phyloP scores from a whole-genome alignment of 2,113 vertebrate genomes.

The Leiothrix lutea region DNA sequence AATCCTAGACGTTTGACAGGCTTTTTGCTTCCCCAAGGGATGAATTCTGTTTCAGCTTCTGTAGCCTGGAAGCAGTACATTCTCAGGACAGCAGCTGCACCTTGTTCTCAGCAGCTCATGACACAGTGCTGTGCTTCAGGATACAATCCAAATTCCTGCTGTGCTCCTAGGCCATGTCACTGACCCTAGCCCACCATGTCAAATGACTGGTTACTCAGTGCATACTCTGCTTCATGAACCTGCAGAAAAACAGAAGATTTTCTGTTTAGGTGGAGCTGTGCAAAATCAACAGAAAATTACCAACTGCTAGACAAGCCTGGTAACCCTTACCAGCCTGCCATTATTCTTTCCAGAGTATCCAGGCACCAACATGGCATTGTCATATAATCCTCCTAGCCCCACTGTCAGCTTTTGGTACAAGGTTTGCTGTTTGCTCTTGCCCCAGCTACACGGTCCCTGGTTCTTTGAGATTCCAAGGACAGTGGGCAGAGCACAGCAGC shows the following conservation, averaged over 20 bases:
- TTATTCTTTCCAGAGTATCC: neutral
- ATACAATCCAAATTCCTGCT: neutral
- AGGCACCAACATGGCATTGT: neutral
- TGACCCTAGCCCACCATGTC: neutral
- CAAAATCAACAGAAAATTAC: neutral
- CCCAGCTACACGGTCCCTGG: neutral
- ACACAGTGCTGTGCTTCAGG: neutral
- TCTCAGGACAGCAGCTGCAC: neutral
- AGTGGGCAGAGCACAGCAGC: neutral
- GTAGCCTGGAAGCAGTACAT: neutral
- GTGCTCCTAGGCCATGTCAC: neutral
- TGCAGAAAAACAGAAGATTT: neutral
- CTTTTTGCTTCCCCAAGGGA: neutral
- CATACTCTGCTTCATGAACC: neutral
- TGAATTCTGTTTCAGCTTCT: neutral
- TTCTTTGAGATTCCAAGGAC: neutral
- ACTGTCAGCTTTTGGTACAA: neutral
- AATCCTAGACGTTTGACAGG: neutral
- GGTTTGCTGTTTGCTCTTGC: neutral
- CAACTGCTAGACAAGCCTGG: neutral
- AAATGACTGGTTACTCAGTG: neutral
- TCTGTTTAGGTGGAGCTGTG: neutral
- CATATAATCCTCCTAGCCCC: neutral
- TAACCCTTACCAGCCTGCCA: neutral
- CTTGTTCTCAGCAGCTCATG: neutral